Evolutionary conservation across 2,888 invertebrate genomes (phyloP).

Genomic region (Coremacera marginata): DNA sequence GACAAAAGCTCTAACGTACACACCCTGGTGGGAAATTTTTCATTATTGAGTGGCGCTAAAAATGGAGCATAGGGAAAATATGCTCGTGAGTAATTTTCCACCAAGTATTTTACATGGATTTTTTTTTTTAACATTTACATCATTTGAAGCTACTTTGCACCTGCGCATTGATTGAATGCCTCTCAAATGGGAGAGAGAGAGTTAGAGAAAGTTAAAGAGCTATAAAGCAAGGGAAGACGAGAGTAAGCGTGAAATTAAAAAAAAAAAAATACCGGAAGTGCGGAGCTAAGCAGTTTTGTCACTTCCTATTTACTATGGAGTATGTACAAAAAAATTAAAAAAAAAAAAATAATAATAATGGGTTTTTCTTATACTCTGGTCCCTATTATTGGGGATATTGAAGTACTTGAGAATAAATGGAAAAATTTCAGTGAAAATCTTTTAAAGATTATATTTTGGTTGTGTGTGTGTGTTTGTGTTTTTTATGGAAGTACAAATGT

Average conservation of each 20-base stretch:
- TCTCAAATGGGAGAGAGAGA: not conserved
- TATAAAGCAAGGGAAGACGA: not conserved
- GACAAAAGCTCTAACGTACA: slow-evolving; percentile 54
- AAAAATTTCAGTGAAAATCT: too few species aligned
- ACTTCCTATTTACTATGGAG: too few species aligned
- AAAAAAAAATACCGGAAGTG: not conserved
- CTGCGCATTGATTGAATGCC: not conserved
- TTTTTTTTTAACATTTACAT: not conserved
- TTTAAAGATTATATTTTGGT: too few species aligned
- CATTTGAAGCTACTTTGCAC: slow-evolving; percentile 31
- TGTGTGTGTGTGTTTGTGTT: too few species aligned
- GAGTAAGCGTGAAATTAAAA: not conserved
- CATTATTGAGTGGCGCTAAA: slow-evolving; percentile 42
- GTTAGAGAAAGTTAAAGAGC: not conserved
- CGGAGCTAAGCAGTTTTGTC: slow-evolving; percentile 24
- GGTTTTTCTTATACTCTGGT: slow-evolving; percentile 42
- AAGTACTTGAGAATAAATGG: too few species aligned
- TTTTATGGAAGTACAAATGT: too few species aligned
- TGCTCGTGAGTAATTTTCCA: not conserved
- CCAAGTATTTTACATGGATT: not conserved
- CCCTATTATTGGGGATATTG: slow-evolving; percentile 30
- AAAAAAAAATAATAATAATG: not conserved
- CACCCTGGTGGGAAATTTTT: slow-evolving; percentile 61
- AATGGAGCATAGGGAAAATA: slow-evolving; percentile 6
- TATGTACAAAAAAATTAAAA: not conserved